These are phyloP conservation scores for Megaleporinus macrocephalus DNA, from an alignment of 2,113 vertebrate species.

Conservation along the genomic window DNA sequence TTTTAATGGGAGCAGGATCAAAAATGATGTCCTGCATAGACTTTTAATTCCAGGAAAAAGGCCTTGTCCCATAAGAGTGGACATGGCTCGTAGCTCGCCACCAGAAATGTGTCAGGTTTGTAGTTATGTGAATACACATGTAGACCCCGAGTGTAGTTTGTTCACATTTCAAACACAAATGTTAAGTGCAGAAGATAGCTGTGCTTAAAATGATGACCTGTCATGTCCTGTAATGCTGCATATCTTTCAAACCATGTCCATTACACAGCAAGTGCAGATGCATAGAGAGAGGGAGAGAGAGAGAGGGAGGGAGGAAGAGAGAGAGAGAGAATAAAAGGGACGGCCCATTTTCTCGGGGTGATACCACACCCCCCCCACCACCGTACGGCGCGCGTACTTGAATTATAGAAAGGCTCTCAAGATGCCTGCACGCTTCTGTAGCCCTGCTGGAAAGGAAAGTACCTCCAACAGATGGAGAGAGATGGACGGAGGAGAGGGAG, in stretches of 20 bases:
- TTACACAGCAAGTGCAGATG: slow-evolving; percentile 25
- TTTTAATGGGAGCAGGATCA: too few species aligned
- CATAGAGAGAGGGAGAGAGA: neutral
- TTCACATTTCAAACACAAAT: neutral
- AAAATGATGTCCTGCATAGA: too few species aligned
- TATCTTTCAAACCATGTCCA: slow-evolving; percentile 37
- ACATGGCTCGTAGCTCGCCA: too few species aligned
- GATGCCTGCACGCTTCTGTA: slow-evolving; percentile 37
- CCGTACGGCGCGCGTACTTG: slow-evolving; percentile 37
- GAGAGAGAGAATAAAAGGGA: slow-evolving; percentile 16
- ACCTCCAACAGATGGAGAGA: slow-evolving; percentile 54
- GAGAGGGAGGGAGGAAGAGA: neutral
- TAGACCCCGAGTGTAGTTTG: neutral
- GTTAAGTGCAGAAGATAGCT: neutral
- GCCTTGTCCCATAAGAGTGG: too few species aligned
- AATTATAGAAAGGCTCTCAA: slow-evolving; percentile 54
- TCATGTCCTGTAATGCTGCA: slow-evolving; percentile 7
- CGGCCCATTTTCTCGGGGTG: slow-evolving; percentile 25
- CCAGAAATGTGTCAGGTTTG: too few species aligned
- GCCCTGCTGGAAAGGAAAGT: slow-evolving; percentile 39
- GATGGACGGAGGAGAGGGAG: slow-evolving; percentile 50
- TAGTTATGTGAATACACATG: too few species aligned
- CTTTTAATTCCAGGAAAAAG: too few species aligned
- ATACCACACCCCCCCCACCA: slow-evolving; percentile 31
- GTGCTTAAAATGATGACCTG: neutral